phyloP scores from a whole-genome alignment of 1,140 invertebrate species.

The Drosophila cardini region DNA sequence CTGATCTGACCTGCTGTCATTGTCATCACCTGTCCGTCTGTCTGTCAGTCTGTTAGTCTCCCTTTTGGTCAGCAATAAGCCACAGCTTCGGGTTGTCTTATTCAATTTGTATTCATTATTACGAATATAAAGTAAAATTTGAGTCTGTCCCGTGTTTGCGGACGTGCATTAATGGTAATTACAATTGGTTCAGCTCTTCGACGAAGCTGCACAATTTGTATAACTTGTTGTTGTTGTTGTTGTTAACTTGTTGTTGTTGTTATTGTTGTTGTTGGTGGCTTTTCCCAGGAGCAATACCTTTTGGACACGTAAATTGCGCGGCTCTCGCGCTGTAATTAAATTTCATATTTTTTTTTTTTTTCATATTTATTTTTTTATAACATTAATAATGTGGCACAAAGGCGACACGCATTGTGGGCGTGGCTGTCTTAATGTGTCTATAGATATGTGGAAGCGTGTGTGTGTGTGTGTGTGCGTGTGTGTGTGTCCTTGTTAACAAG shows the following conservation, averaged over 20 bases:
- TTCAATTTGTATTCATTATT: conserved; percentile 62
- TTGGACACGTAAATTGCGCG: conserved; percentile 42
- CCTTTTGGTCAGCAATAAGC: not conserved
- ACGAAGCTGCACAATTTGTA: conserved; percentile 35
- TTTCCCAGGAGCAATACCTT: conserved; percentile 22
- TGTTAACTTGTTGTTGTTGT: not conserved
- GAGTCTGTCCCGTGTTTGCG: conserved; percentile 23
- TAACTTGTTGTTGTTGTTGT: conserved; percentile 13
- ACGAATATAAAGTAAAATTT: conserved; percentile 40
- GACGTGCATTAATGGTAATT: conserved; percentile 53
- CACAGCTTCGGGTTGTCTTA: conserved; percentile 33
- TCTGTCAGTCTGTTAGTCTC: too few relatives aligned
- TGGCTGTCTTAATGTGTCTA: not conserved
- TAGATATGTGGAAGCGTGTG: too few relatives aligned
- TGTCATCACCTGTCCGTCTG: too few relatives aligned
- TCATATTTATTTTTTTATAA: conserved; percentile 43
- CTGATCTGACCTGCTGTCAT: too few relatives aligned
- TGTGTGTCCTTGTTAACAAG: not conserved
- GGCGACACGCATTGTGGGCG: not conserved
- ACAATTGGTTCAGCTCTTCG: conserved; percentile 26
- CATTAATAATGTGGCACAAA: conserved; percentile 41
- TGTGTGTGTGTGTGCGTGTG: not conserved
- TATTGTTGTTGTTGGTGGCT: conserved; percentile 5
- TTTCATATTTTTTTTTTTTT: conserved; percentile 16
- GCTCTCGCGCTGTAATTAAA: conserved; percentile 49